Evolutionary conservation across 2,797 vertebrate species (phyloP), one percentile per base, ranked within the genome.

Genomic region (Onychomys leucogaster): DNA sequence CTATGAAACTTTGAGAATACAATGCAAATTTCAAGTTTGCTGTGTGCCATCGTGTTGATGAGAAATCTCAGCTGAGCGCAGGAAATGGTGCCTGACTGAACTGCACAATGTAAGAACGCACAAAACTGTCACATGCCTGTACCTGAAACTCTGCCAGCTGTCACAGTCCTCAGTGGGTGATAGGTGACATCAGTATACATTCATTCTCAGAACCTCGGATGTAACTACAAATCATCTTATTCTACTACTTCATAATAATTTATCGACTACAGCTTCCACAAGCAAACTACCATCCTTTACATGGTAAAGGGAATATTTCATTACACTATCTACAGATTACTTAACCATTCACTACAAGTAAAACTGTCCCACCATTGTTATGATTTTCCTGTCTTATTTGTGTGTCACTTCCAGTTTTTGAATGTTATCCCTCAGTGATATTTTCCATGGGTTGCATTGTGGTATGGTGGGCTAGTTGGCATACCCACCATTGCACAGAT

Each of bases 351-450:
- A 83, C 65, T 27, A 27, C 29, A 25, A 37, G 1, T 19, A 46
- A 96, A 92, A 76, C 46, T 57, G 6, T 9, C 77, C n/a, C 63
- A 69, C 55, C 49, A 52, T 37, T 88, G 76, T 94, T 77, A 95
- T 61, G 43, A 83, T 34, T 2, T 49, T 52, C 49, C 21, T 81
- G 17, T 43, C 41, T 59, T 94, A 49, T 49, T 52, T 34, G 9
- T 6, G 0, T 49, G 29, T 59, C 76, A 96, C 2, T 32, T 23
- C 59, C n/a, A 76, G 25, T 4, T 92, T 94, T 75, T 73, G 55
- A 83, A 6, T 78, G 5, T 14, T 49, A 17, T 21, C 8, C 37
- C 21, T 32, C 23, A 29, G 27, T n/a, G 71, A 23, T 10, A 34
- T 61, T 89, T 89, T 89, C 37, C 16, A 6, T n/a, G 52, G 13